Base-by-base conservation (phyloP, 2,888 invertebrate species). In the Panzeria rudis region DNA sequence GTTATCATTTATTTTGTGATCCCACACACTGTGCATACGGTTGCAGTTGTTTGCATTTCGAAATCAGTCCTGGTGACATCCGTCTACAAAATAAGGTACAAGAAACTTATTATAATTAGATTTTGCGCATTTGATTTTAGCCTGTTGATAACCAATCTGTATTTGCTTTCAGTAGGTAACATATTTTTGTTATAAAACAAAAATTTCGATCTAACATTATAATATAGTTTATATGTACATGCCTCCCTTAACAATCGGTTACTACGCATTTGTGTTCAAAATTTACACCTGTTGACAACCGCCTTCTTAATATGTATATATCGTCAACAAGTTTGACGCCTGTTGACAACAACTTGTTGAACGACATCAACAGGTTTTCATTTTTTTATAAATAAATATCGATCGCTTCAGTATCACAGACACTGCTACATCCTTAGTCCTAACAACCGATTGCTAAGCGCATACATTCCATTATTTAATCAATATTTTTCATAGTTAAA, bases 371-470 rank as follows among this genome's bases (percentile, higher is more conserved):
- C 68, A 77, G 56, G 56, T 50, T 38, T 9, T 15, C 5, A 6
- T 15, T 35, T 20, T n/a, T 17, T 59, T n/a, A 29, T 15, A 52
- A 38, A 62, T 13, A 52, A 73, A 61, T 62, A 76, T 52, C 52
- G 62, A 54, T 66, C 35, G 1, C 13, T 44, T 44, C 9, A 4
- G 8, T 23, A 2, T 11, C 23, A 73, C 8, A 3, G 2, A 61
- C 41, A 41, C 50, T 38, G 11, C 29, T 15, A 38, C 32, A 77
- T 69, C 15, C 15, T 23, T 25, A 25, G 0, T n/a, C 81, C 54
- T 82, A 75, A 47, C 78, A 85, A 85, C 78, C 59, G 47, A 73
- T 82, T 71, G 69, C 82, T 75, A 82, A 23, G 73, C 54, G 25
- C 0, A 61, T 23, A 59, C 5, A 11, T 81, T 47, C 11, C n/a